Percentiles rank a stretch among this genome's conserved stretches.
These are phyloP conservation scores for Diploptera punctata DNA, from an alignment of 2,888 invertebrate species.

Conservation along the genomic window DNA sequence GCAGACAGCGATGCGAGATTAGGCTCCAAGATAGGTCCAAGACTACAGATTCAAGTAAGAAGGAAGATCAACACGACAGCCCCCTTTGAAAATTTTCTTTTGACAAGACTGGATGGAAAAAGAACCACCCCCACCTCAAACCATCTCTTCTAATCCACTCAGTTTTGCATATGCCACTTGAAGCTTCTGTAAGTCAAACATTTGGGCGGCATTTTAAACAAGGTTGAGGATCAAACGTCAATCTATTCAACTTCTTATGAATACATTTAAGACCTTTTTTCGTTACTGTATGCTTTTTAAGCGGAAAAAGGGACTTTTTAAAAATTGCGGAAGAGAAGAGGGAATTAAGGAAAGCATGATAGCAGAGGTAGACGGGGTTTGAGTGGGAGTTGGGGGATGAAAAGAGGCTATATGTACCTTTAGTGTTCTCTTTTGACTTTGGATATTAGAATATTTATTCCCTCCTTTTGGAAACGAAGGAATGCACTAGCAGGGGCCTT, in stretches of 20 bases:
- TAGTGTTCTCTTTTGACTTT: constrained; percentile 24
- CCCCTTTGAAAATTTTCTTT: constrained; percentile 45
- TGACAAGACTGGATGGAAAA: constrained; percentile 39
- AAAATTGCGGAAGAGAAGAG: constrained; percentile 31
- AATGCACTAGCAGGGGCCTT: constrained; percentile 24
- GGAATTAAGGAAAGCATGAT: constrained; percentile 39
- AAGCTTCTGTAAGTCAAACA: constrained; percentile 44
- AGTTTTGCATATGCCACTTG: constrained; percentile 46
- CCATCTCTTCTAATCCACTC: constrained; percentile 44
- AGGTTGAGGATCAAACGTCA: constrained; percentile 44
- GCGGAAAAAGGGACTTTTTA: constrained; percentile 38
- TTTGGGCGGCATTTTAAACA: constrained; percentile 44
- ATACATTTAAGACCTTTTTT: constrained; percentile 41
- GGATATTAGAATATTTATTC: constrained; percentile 40
- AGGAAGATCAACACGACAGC: constrained; percentile 43
- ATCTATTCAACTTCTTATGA: constrained; percentile 45
- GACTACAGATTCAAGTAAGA: not conserved
- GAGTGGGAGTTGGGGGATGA: too few relatives aligned
- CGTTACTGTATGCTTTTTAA: constrained; percentile 39
- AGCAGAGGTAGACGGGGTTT: constrained; percentile 20
- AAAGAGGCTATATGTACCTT: constrained; percentile 28
- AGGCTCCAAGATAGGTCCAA: constrained; percentile 17
- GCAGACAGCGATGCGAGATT: not conserved
- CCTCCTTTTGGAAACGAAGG: constrained; percentile 20
- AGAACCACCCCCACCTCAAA: constrained; percentile 8